Evolutionary conservation across 2,888 invertebrate species (phyloP).

Genomic region (Drosophila yooni): DNA sequence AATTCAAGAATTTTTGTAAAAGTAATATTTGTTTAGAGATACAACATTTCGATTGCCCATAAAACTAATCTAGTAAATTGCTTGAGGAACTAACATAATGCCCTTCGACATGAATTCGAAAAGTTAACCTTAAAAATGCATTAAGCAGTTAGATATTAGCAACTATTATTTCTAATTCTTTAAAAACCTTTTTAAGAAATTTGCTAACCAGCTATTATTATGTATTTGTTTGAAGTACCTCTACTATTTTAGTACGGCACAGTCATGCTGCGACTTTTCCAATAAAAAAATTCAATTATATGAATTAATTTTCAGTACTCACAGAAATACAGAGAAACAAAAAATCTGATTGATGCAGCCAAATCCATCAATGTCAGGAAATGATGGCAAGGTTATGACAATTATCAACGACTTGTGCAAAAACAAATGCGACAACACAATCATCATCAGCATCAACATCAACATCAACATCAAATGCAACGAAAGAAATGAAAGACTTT

Average conservation of each 20-base stretch:
- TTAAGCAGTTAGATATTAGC: neutral
- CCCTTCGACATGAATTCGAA: neutral
- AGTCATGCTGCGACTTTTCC: slow-evolving; percentile 58
- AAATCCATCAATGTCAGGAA: slow-evolving; percentile 79
- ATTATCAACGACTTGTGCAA: slow-evolving; percentile 59
- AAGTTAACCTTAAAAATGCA: neutral
- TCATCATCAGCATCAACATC: slow-evolving; percentile 21
- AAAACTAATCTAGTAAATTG: neutral
- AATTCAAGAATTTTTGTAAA: neutral
- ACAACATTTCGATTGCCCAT: neutral
- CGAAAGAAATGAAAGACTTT: slow-evolving; percentile 8
- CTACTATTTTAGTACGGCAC: slow-evolving; percentile 4
- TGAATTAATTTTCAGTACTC: slow-evolving; percentile 40
- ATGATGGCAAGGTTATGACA: slow-evolving; percentile 78
- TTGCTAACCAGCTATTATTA: neutral
- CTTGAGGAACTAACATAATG: neutral
- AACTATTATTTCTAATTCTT: neutral
- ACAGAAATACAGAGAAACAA: slow-evolving; percentile 11
- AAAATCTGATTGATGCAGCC: slow-evolving; percentile 56
- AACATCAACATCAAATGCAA: slow-evolving; percentile 10
- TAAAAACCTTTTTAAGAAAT: neutral
- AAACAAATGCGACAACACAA: slow-evolving; percentile 38
- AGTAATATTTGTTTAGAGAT: neutral
- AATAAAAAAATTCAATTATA: slow-evolving; percentile 63
- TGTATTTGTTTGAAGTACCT: neutral